A percentile compares a stretch with the other conserved stretches of the same genome.
phyloP scores from a whole-genome alignment of 2,888 invertebrate genomes.

The Arctia plantaginis region DNA sequence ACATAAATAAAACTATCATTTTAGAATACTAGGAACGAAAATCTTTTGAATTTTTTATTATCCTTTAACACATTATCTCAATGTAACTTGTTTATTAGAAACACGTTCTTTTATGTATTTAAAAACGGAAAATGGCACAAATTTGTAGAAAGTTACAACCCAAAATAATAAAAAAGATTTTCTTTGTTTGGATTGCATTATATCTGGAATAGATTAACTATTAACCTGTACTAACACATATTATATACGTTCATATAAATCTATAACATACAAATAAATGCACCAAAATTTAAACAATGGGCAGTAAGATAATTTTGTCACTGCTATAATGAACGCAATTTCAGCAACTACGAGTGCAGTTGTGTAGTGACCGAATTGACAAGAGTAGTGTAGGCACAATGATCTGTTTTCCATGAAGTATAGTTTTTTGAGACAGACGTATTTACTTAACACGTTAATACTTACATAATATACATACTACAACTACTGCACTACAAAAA shows the following conservation, averaged over 20 bases:
- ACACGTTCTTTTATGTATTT: background rate
- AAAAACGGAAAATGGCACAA: background rate
- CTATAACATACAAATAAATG: no score
- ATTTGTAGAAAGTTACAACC: background rate
- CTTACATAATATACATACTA: no score
- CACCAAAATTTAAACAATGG: no score
- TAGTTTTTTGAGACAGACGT: background rate
- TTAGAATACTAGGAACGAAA: background rate
- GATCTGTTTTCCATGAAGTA: background rate
- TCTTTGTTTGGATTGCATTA: no score
- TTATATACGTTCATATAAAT: no score
- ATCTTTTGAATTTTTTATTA: background rate
- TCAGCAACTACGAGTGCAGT: no score
- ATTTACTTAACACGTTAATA: background rate
- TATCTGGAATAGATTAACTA: no score
- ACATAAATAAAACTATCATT: background rate
- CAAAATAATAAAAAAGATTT: background rate
- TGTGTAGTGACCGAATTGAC: no score
- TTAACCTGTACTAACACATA: no score
- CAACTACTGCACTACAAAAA: no score
- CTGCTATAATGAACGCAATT: no score
- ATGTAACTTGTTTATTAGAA: background rate
- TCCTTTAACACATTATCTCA: background rate
- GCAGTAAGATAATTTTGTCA: no score
- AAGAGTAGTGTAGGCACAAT: background rate